phyloP scores from a whole-genome alignment of 2,113 vertebrate genomes.

The Psephotus haematonotus region DNA sequence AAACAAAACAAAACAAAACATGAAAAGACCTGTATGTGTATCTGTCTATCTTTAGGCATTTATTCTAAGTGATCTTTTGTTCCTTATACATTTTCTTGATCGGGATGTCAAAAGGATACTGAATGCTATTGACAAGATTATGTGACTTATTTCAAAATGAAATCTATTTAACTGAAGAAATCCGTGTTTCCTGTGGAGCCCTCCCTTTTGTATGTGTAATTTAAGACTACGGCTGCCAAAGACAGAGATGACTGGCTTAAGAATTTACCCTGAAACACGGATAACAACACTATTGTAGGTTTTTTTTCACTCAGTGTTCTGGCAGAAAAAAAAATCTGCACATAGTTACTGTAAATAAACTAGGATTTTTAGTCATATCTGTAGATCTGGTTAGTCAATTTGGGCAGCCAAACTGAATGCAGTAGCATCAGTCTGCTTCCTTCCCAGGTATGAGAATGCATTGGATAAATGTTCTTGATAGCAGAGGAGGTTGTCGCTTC shows the following conservation, averaged over 20 bases:
- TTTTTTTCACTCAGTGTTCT: not conserved
- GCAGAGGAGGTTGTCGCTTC: not conserved
- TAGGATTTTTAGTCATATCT: not conserved
- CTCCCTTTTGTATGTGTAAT: not conserved
- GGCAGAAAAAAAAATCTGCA: not conserved
- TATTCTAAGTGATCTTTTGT: not conserved
- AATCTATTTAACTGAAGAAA: not conserved
- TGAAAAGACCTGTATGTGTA: not conserved
- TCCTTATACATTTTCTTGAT: not conserved
- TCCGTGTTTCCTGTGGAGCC: not conserved
- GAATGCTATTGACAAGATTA: not conserved
- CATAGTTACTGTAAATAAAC: not conserved
- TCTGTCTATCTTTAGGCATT: not conserved
- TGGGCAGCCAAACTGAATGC: not conserved
- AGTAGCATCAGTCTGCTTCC: not conserved
- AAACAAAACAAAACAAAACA: not conserved
- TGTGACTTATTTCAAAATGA: not conserved
- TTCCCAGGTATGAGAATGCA: not conserved
- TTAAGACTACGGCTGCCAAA: not conserved
- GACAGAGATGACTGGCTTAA: not conserved
- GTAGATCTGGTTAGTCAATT: not conserved
- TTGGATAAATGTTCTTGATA: not conserved
- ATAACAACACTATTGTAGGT: not conserved
- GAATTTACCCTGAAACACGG: not conserved
- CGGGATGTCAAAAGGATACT: not conserved